Base-by-base conservation (phyloP, 1,140 invertebrate genomes). In the Tetramorium parvispinum region DNA sequence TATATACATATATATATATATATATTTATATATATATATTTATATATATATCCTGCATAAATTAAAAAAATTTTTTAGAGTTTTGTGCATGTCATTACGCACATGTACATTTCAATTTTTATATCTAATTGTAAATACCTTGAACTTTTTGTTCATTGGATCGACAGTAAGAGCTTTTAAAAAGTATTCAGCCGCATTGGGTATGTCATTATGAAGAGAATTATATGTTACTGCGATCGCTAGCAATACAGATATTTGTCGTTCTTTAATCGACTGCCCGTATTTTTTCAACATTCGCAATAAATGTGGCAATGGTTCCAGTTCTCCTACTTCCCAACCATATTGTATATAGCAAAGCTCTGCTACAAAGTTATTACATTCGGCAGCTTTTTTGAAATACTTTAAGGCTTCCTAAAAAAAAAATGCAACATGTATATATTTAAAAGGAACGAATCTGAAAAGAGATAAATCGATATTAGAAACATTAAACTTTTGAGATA, bases 381-480 rank as follows among this genome's bases (percentile, higher is more conserved):
- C 77, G 0, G 61, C 61, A 68, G 77, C 77, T 10, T 66, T 79
- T 53, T 79, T 79, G 1, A 13, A 79, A 53, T 79, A 79, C 2
- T 66, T 40, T 6, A 79, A 6, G 3, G 77, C 77, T 66, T 68
- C 77, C 77, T 79, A 79, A 61, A 79, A 65, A 65, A 61, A 79
- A 79, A 77, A 76, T 57, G 21, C 6, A 73, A n/a, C 5, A 40
- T 37, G 32, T 40, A 37, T 27, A 55, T 49, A n/a, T 71, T 71
- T 32, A 43, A 68, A 68, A 70, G 11, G 3, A 53, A 27, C 37
- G 3, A n/a, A n/a, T n/a, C n/a, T 59, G 8, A 59, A n/a, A 5
- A 21, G 21, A 43, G 16, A 32, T 11, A 18, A 13, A 59, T 7
- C 32, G 0, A 46, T 51, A 43, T 59, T 27, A n/a, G 2, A 43